Evolutionary conservation across 2,113 vertebrate genomes (phyloP).

Genomic region (Oreotrochilus melanogaster): DNA sequence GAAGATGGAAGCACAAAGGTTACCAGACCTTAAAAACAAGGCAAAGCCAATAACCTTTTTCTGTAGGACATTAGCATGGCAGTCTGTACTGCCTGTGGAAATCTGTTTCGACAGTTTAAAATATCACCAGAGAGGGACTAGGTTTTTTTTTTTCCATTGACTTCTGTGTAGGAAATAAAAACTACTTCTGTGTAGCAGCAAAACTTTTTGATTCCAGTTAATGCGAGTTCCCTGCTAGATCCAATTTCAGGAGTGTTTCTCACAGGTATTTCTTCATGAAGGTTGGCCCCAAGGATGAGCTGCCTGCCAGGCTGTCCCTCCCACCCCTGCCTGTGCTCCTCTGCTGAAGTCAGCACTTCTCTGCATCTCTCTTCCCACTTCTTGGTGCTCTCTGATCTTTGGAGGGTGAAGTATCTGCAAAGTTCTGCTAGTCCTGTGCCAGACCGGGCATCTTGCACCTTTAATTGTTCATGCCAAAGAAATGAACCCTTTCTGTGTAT

Average conservation of each 20-base stretch:
- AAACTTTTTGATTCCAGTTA: background rate
- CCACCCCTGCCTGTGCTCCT: background rate
- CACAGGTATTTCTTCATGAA: constrained; percentile 16
- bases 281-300: background rate
- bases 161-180: background rate
- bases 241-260: background rate
- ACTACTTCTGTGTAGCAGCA: background rate
- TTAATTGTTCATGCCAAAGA: background rate
- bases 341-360: background rate
- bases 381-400: background rate
- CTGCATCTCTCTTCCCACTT: background rate
- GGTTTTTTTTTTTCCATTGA: background rate
- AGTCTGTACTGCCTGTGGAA: background rate
- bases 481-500: background rate
- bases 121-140: background rate
- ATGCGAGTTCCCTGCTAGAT: background rate
- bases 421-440: background rate
- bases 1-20: background rate
- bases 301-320: background rate
- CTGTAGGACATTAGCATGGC: background rate
- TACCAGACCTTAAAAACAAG: background rate
- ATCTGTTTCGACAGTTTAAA: constrained; percentile 28
- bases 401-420: background rate
- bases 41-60: background rate
- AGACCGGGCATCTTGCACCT: background rate